Conservation (phyloP, 2,888 invertebrate species). For the Ypsolopha sequella region DNA sequence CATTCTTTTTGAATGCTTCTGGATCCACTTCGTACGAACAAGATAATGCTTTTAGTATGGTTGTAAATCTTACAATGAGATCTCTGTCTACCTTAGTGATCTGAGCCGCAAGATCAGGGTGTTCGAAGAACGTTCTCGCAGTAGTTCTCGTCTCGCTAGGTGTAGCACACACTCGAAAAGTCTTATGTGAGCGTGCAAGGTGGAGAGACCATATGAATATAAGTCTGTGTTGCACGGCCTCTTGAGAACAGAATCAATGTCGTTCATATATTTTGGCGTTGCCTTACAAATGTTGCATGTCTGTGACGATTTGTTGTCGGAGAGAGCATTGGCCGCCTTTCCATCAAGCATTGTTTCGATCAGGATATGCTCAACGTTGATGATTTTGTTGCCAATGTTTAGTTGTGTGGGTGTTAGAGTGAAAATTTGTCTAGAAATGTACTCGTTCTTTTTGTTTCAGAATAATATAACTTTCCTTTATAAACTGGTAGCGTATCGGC, state of each 20-base stretch:
- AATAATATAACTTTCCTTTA: not conserved
- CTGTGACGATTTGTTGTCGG: not conserved
- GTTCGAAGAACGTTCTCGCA: too few relatives aligned
- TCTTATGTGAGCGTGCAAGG: not conserved
- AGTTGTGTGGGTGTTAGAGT: not conserved
- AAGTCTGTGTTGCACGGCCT: not conserved
- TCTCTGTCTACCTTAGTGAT: too few relatives aligned
- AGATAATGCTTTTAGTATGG: too few relatives aligned
- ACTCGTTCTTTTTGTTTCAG: not conserved
- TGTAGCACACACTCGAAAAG: not conserved
- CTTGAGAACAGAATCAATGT: not conserved
- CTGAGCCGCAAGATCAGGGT: too few relatives aligned
- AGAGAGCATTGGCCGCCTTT: not conserved
- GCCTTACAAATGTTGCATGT: not conserved
- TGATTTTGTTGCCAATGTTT: not conserved
- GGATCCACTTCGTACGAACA: too few relatives aligned
- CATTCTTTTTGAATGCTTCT: too few relatives aligned
- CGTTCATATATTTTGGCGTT: not conserved
- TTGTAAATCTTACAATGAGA: too few relatives aligned
- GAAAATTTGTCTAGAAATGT: not conserved
- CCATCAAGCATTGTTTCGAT: not conserved
- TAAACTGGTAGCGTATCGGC: not conserved
- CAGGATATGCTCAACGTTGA: not conserved
- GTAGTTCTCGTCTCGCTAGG: too few relatives aligned
- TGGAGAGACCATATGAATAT: not conserved